Evolutionary conservation across 2,113 vertebrate species (phyloP), one percentile per base, ranked within the genome.

Genomic region (Pelodiscus sinensis): DNA sequence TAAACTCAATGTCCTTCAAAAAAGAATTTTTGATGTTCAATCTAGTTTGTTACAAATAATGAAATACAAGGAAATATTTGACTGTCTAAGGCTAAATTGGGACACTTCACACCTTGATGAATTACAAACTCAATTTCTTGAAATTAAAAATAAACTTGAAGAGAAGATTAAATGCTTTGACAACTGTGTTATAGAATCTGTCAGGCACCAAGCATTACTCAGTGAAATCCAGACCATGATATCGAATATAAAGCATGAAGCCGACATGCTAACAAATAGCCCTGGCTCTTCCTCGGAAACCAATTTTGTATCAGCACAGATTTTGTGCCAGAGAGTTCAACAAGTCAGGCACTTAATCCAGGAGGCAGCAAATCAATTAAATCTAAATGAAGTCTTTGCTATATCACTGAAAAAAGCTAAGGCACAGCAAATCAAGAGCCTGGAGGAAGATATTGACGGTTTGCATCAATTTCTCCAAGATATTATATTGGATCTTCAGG

Each of bases 321-420:
- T 95, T 91, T 95, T 99, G 65, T 95, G 97, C 29, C 90, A 96
- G 82, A 98, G 97, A 92, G 92, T 98, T 31, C 95, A 98, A 7
- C 97, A 98, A 89, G 96, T 98, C 14, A 97, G 93, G 12, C n/a
- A 7, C 52, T 93, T 98, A 52, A 97, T 96, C 25, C 89, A 97
- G 73, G 98, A 99, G 25, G 93, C 92, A 62, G 60, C 78, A 13
- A 94, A 96, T 35, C 96, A 98, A 68, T 96, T 99, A 77, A 97
- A 96, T 81, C 92, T 85, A 92, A 99, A 98, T 38, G 51, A 96
- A 16, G 91, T 97, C 51, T 97, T 99, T 29, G 96, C 96, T 93
- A 91, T 97, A 9, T 95, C 97, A 8, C 97, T 99, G 95, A 98
- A 98, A 87, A 93, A 94, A 31, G 92, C 89, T 24, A 98, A 99